Conservation (phyloP, 2,888 invertebrate species). For the Standfussiana lucernea region DNA sequence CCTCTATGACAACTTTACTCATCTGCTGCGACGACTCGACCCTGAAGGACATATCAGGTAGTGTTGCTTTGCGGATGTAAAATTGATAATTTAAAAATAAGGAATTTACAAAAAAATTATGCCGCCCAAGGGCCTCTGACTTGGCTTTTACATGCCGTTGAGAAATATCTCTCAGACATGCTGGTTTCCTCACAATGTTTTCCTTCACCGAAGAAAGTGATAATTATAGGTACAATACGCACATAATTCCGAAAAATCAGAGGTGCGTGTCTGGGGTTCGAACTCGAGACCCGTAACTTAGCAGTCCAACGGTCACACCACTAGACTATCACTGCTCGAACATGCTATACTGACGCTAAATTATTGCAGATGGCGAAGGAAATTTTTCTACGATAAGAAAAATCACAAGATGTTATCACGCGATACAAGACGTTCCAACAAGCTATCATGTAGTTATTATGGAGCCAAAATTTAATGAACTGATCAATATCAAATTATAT, state of each 20-base stretch:
- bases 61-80: background rate
- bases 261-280: too few relatives aligned
- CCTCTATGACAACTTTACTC: constrained; percentile 80
- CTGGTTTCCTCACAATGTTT: too few relatives aligned
- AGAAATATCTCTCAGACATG: too few relatives aligned
- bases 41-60: constrained; percentile 84
- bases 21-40: constrained; percentile 77
- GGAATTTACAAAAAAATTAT: too few relatives aligned
- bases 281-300: too few relatives aligned
- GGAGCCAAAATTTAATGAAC: constrained; percentile 5
- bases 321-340: too few relatives aligned
- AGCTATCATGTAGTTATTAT: constrained; percentile 1
- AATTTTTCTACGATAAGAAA: constrained; percentile 12
- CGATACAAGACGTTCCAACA: constrained; percentile 10
- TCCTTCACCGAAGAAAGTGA: too few relatives aligned
- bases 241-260: too few relatives aligned
- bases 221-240: too few relatives aligned
- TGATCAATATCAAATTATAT: constrained; percentile 12
- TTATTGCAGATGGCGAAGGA: background rate
- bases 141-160: too few relatives aligned
- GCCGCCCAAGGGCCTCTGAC: too few relatives aligned
- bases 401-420: constrained; percentile 4
- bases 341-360: background rate
- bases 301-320: too few relatives aligned
- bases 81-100: background rate